Base-by-base conservation (phyloP, 2,888 invertebrate species). In the Sinohyriopsis cumingii region DNA sequence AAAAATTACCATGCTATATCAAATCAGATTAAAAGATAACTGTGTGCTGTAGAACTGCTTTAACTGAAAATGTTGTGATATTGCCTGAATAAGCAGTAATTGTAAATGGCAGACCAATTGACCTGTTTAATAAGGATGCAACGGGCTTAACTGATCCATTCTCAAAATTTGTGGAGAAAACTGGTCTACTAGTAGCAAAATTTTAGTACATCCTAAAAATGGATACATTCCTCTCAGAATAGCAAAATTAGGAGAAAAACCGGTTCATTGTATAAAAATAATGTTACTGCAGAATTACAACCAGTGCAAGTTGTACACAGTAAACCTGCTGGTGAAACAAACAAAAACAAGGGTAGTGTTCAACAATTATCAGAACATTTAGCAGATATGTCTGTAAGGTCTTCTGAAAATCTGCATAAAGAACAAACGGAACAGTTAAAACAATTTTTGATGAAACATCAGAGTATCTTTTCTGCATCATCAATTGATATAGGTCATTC, bases 401-500 rank as follows among this genome's bases (percentile, higher is more conserved):
- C 56, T 12, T 53, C 7, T 3, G 20, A 54, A 5, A 22, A 63
- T 54, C 28, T 73, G 19, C 7, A 59, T 6, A 9, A 20, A 3
- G 22, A 56, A 19, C 63, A 72, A 59, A 22, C 33, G 22, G 24
- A 63, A 18, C 18, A 63, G 18, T 1, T 69, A 1, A 65, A 28
- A 63, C n/a, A 68, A n/a, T 28, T 73, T 0, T 24, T 67, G 18
- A 54, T 59, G 5, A 62, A 67, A 18, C 62, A 68, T 63, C 55
- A 64, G 45, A n/a, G 66, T 55, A 45, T 67, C 6, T 77, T 77
- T 63, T 62, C 72, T 18, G 67, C 59, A 53, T 24, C 28, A n/a
- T 18, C 54, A 3, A 56, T 24, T 63, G 77, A 77, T 24, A n/a
- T 71, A 5, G 74, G 72, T 1, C 22, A 33, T 12, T 72, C 72